Base-by-base conservation (phyloP, 2,113 vertebrate genomes). In the Etia nguti region DNA sequence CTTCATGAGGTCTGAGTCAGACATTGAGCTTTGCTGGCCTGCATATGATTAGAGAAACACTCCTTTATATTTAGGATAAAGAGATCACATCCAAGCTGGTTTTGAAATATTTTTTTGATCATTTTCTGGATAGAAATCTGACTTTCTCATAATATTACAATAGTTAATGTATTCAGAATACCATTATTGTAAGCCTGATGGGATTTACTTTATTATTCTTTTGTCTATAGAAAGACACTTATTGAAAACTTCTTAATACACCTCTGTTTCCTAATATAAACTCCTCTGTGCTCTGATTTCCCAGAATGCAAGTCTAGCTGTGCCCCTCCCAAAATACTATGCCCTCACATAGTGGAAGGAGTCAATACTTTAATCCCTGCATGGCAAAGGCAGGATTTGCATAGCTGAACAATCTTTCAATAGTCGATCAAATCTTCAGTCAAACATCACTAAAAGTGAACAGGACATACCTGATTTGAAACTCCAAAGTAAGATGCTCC, bases 1-100 rank as follows among this genome's bases (percentile, higher is more conserved):
- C 88, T 93, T 95, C 91, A 89, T 93, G 8, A 88, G 91, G 62
- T 95, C 88, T 3, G 89, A 80, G 54, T 94, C 91, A 60, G 93
- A 94, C 86, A 94, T 93, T 80, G 77, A 92, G 90, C 87, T 94
- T 83, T 54, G 84, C 56, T 88, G 87, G 65, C 29, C 41, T 80
- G 60, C 55, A 56, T 68, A 77, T 22, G 65, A 89, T 34, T 13
- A 4, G 50, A 80, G 70, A 48, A 79, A 70, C 36, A 68, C 6
- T 3, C 18, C 6, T 70, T 83, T 20, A 50, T 22, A 43, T 41
- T 60, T 22, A 31, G 4, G 22, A 24, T 9, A 73, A 48, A 73
- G 4, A 79, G 7, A 48, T 20, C 10, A 20, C 34, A 11, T 34
- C 3, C 10, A 56, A 81, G 18, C 5, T 52, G 10, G 10, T 80